These are phyloP conservation scores for Leucania comma DNA, from an alignment of 2,888 invertebrate genomes.

Conservation along the genomic window DNA sequence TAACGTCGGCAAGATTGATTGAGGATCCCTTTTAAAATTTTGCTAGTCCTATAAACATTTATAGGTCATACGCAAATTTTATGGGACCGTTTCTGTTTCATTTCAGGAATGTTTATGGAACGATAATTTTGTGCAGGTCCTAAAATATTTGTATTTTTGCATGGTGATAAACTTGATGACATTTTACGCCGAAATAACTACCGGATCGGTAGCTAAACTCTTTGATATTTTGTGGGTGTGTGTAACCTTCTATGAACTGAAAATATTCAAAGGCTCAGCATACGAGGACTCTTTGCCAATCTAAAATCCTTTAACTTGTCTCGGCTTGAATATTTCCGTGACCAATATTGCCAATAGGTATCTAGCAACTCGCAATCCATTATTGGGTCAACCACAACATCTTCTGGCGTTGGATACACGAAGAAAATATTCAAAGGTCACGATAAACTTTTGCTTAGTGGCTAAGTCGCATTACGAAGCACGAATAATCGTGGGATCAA, in stretches of 20 bases:
- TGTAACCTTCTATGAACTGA: background rate
- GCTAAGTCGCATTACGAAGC: background rate
- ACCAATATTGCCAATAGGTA: too few species aligned
- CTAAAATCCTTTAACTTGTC: background rate
- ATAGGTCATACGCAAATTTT: constrained; percentile 11
- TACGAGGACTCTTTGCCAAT: background rate
- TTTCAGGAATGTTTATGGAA: background rate
- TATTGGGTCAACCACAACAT: background rate
- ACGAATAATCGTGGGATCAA: background rate
- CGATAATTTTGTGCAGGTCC: background rate
- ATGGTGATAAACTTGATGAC: background rate
- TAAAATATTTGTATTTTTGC: constrained; percentile 12
- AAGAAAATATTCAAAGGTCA: background rate
- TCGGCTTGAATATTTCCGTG: too few species aligned
- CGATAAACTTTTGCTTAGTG: background rate
- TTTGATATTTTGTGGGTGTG: background rate
- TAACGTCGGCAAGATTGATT: constrained; percentile 37
- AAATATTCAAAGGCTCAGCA: background rate
- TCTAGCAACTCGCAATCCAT: too few species aligned
- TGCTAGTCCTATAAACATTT: background rate
- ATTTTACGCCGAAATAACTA: background rate
- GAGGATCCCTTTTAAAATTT: constrained; percentile 26
- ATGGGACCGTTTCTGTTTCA: background rate
- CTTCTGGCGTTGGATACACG: background rate
- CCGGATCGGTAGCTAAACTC: background rate